These are phyloP conservation scores for Pantherophis guttatus DNA, from an alignment of 2,113 vertebrate species.

Conservation along the genomic window DNA sequence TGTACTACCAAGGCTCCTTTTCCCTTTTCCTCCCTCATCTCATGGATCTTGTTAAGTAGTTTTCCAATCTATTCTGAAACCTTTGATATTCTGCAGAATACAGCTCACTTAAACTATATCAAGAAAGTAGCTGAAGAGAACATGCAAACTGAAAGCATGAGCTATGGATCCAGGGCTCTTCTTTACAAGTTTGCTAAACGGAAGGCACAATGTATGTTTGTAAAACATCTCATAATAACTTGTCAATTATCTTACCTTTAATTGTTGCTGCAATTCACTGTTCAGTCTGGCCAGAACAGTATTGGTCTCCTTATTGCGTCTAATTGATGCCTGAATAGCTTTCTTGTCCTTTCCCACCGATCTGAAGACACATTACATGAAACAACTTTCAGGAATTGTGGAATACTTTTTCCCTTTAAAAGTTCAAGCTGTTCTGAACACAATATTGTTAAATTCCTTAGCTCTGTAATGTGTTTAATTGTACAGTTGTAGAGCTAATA, in stretches of 20 bases:
- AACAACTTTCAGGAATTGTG: constrained; percentile 9
- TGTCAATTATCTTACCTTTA: constrained; percentile 80
- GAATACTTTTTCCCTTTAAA: neutral
- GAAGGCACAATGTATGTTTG: neutral
- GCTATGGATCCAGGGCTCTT: neutral
- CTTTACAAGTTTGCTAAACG: neutral
- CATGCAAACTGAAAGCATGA: neutral
- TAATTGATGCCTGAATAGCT: constrained; percentile 97
- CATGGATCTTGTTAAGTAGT: neutral
- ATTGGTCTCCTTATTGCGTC: constrained; percentile 98
- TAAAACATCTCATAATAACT: neutral
- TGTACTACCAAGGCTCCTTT: no score
- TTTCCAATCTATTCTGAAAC: neutral
- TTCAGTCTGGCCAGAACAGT: constrained; percentile 97
- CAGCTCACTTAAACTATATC: neutral
- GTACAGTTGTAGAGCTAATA: neutral
- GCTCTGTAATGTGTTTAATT: neutral
- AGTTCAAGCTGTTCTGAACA: neutral
- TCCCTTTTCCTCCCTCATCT: neutral
- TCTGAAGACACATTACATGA: constrained; percentile 71
- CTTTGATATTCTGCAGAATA: neutral
- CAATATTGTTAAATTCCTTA: neutral
- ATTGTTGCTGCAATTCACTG: constrained; percentile 96
- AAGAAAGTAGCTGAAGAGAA: neutral
- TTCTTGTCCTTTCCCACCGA: constrained; percentile 98